phyloP scores from a whole-genome alignment of 2,113 vertebrate genomes.

The Cercopithecus mona region DNA sequence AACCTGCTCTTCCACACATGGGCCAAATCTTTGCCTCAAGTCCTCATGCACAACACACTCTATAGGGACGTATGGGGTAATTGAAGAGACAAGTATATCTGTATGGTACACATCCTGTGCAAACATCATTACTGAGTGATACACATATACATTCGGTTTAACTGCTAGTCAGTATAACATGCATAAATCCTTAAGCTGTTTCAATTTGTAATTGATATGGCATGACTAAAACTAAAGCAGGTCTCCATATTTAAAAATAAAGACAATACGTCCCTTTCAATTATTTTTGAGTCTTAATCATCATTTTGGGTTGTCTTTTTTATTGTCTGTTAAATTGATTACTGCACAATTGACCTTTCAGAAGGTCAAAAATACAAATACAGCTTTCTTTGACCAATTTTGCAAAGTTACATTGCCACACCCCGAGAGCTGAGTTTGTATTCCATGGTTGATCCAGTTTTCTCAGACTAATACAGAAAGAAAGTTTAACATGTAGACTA shows the following conservation, averaged over 20 bases:
- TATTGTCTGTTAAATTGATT: neutral
- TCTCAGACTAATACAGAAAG: neutral
- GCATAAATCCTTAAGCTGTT: neutral
- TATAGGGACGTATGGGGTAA: neutral
- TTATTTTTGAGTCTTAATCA: neutral
- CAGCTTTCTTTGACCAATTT: neutral
- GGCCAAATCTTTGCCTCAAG: conserved; percentile 52
- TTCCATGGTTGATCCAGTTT: neutral
- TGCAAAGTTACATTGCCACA: neutral
- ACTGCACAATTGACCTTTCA: neutral
- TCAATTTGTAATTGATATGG: neutral
- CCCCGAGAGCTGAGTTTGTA: neutral
- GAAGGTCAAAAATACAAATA: neutral
- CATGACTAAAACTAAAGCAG: neutral
- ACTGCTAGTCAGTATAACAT: neutral
- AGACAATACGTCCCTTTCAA: neutral
- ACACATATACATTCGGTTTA: neutral
- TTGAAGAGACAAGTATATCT: neutral
- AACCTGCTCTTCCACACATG: neutral
- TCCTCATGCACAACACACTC: neutral
- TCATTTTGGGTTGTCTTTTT: neutral
- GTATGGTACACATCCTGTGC: neutral
- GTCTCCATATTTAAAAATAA: neutral
- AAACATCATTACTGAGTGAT: neutral
- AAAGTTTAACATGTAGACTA: neutral